Base-by-base conservation (phyloP, 2,113 vertebrate genomes). In the Megaceryle torquata region DNA sequence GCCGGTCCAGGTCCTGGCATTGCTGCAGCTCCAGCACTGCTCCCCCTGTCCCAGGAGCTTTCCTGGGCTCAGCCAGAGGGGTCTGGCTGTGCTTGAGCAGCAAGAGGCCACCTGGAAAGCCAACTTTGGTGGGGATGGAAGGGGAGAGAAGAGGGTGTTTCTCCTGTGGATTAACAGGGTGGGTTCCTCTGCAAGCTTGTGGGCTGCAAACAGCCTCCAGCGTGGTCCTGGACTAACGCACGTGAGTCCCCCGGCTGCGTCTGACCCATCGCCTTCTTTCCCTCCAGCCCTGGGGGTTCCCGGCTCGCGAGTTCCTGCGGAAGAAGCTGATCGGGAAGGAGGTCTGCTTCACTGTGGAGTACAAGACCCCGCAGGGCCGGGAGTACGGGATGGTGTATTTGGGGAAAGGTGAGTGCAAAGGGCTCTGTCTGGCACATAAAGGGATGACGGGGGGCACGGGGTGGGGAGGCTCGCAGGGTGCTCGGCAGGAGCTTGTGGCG, bases 261-360 rank as follows among this genome's bases (percentile, higher is more conserved):
- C 1, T 8, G 28, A 15, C n/a, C 35, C 88, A 0, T 19, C n/a
- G 10, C 3, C 78, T 88, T 54, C 50, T 82, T 15, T 21, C 78
- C 25, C 11, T 15, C 15, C 96, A 99, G 99, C 99, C 99, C 7
- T 99, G 98, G 98, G 99, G 99, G 16, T 99, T 99, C 97, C 99
- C 99, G 29, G 99, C 99, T 53, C 98, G 99, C 14, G 99, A 99
- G 80, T 99, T 99, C 92, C 98, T 99, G 93, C 97, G 99, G 37
- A 99, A 99, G 98, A 99, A 99, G 96, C 97, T 99, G 74, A 99
- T 99, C 22, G 99, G 99, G 48, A 99, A 99, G 98, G 99, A 99
- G 95, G 98, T 99, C 22, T 99, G 99, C 97, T 99, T 99, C 92
- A 99, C 98, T 2, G 99, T 99, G 95, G 99, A 99, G 96, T 98